Evolutionary conservation across 2,888 invertebrate species (phyloP).

Genomic region (Microplitis deprimator): DNA sequence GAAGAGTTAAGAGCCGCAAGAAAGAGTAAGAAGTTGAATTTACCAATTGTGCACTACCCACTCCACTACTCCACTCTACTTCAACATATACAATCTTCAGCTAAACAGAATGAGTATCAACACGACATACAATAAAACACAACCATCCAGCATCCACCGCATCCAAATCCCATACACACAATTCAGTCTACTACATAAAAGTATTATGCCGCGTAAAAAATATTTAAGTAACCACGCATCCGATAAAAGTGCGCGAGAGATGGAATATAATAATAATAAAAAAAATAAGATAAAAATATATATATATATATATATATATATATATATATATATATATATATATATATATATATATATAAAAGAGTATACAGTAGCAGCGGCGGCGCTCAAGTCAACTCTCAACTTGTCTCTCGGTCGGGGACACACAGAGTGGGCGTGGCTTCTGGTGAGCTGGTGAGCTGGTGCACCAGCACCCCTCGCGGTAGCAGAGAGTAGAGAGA

Average conservation of each 20-base stretch:
- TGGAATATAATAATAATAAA: neutral
- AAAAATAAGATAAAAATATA: conserved; percentile 24
- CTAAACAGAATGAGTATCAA: too few species aligned
- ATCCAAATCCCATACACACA: too few species aligned
- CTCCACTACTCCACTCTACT: too few species aligned
- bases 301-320: conserved; percentile 24
- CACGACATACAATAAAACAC: too few species aligned
- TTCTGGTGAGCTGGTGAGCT: neutral
- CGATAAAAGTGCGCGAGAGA: too few species aligned
- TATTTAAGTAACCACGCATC: too few species aligned
- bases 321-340: conserved; percentile 28
- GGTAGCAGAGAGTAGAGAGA: conserved; percentile 1
- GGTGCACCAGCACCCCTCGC: conserved; percentile 31
- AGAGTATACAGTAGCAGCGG: conserved; percentile 52
- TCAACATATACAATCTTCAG: too few species aligned
- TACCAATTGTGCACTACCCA: too few species aligned
- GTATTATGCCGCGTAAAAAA: too few species aligned
- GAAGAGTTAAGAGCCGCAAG: neutral
- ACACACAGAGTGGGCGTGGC: conserved; percentile 43
- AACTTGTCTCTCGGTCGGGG: conserved; percentile 42
- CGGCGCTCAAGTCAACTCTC: conserved; percentile 65
- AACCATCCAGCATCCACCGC: too few species aligned
- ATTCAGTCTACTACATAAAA: too few species aligned
- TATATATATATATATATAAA: conserved; percentile 32
- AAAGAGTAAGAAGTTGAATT: conserved; percentile 1